Evolutionary conservation across 2,797 vertebrate genomes (phyloP).

Genomic region (Hephaestus fuliginosus): DNA sequence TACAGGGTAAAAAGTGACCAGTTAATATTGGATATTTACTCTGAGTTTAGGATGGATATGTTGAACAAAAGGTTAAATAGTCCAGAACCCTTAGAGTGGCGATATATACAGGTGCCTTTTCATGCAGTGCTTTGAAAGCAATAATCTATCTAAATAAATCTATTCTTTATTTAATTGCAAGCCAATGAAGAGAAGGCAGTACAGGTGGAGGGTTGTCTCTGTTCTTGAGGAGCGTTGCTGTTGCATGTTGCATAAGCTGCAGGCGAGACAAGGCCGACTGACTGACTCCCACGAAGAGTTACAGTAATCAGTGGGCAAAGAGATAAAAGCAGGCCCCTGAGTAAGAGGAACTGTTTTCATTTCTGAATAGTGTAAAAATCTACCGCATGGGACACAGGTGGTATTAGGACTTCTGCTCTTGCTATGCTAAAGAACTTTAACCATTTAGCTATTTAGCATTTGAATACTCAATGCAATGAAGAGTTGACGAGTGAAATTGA

Average conservation of each 20-base stretch:
- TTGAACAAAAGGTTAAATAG: background rate
- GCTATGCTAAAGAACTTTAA: background rate
- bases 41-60: background rate
- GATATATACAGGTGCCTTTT: background rate
- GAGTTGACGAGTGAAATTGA: background rate
- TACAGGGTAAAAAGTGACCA: too few relatives aligned
- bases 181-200: background rate
- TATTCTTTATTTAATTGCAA: background rate
- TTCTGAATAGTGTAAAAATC: background rate
- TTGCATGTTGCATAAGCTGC: constrained; percentile 17
- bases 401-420: background rate
- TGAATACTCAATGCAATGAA: background rate
- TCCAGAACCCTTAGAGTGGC: background rate
- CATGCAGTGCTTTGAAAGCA: background rate
- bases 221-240: background rate
- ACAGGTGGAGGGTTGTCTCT: background rate
- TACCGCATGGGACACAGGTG: background rate
- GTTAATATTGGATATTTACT: background rate
- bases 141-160: background rate
- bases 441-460: background rate
- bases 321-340: constrained; percentile 10
- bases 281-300: constrained; percentile 30
- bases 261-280: constrained; percentile 14
- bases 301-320: constrained; percentile 26
- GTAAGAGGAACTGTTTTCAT: constrained; percentile 15